A percentile compares a stretch with the other conserved stretches of the same genome.
Evolutionary conservation across 30 jellyfish, hydroid and myxozoan genomes (phyloP).

Genomic region (Cassiopea andromeda): DNA sequence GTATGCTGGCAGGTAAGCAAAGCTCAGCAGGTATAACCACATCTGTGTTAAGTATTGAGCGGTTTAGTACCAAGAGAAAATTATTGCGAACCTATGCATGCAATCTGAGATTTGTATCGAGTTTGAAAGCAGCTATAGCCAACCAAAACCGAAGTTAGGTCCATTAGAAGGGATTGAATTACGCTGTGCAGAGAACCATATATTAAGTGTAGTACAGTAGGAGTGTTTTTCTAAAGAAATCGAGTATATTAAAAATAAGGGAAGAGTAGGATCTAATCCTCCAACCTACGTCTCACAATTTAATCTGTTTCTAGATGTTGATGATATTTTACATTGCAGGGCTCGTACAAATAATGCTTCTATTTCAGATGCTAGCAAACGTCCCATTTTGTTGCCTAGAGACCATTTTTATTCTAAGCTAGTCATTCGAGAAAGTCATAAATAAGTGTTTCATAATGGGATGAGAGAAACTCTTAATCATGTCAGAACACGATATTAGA

Average conservation of each 20-base stretch:
- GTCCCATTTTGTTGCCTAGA: conserved; percentile 37
- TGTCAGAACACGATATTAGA: conserved; percentile 27
- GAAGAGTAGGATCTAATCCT: not conserved
- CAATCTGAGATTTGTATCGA: not conserved
- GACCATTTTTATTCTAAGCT: not conserved
- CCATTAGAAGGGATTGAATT: no score
- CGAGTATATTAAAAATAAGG: no score
- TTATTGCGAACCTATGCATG: not conserved
- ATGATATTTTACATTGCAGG: not conserved
- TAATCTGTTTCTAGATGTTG: conserved; percentile 11
- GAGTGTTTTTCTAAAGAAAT: no score
- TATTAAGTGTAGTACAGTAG: no score
- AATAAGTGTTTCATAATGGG: conserved; percentile 14
- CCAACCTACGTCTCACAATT: conserved; percentile 29
- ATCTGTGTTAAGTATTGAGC: no score
- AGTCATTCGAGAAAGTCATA: conserved; percentile 9
- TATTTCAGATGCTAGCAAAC: conserved; percentile 4
- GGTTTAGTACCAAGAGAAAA: not conserved
- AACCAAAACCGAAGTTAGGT: no score
- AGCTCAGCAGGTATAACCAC: no score
- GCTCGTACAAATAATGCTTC: conserved; percentile 1
- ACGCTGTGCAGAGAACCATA: no score
- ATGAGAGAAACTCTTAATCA: conserved; percentile 5
- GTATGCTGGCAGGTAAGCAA: no score
- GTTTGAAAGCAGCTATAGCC: not conserved